Conservation (phyloP, 2,797 vertebrate species). For the Scolopax bukidnonensis region DNA sequence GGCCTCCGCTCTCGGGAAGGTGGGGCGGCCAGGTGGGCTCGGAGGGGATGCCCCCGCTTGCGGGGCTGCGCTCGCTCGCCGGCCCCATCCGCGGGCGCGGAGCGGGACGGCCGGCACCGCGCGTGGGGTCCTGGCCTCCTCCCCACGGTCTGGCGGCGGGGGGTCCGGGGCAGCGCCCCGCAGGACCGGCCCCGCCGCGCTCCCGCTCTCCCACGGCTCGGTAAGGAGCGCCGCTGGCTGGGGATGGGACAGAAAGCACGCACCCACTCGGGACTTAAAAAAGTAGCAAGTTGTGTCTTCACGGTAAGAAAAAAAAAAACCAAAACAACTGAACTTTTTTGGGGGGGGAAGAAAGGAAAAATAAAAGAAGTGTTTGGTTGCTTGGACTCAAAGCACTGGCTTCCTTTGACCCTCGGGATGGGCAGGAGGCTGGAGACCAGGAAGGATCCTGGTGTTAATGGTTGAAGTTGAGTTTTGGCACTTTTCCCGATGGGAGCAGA, state of each 20-base stretch:
- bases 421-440: not conserved
- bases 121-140: not conserved
- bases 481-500: not conserved
- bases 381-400: not conserved
- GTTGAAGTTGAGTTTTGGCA: conserved; percentile 23
- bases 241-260: not conserved
- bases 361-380: too few species aligned
- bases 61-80: not conserved
- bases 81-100: not conserved
- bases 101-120: not conserved
- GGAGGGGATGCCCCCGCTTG: not conserved
- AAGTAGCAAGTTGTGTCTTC: not conserved
- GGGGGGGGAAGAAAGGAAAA: accelerated
- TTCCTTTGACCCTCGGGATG: not conserved
- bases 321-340: not conserved
- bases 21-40: not conserved
- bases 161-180: not conserved
- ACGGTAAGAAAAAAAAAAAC: too few species aligned
- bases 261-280: not conserved
- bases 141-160: not conserved
- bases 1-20: not conserved
- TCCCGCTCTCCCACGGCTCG: conserved; percentile 41
- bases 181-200: conserved; percentile 8
- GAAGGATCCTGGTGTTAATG: not conserved
- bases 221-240: not conserved